Base-by-base conservation (phyloP, 2,113 vertebrate genomes). In the Hiodon tergisus region DNA sequence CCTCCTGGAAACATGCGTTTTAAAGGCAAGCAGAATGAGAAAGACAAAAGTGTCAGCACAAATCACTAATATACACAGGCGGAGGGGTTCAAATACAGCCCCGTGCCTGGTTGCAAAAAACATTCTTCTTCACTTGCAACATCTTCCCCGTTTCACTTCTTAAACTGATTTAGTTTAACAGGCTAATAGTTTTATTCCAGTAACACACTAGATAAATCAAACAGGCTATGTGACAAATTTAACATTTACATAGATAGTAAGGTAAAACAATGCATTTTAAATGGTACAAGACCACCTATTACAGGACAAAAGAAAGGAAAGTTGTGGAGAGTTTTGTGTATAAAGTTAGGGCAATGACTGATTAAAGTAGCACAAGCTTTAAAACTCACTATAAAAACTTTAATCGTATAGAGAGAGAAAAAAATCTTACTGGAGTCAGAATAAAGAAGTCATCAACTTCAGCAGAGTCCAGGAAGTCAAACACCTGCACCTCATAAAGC, bases 401-500 rank as follows among this genome's bases (percentile, higher is more conserved):
- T 9, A 59, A 59, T 59, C 3, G 9, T 14, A 59, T 59, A 2
- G 14, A 63, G 13, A 4, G 17, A 16, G n/a, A 54, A 16, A 72
- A 67, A 0, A 4, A 67, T 6, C 93, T 90, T 81, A 98, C 97
- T 6, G 8, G 69, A 3, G 86, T 80, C 77, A 96, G 57, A 0
- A 83, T 81, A 53, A 91, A 88, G 81, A 98, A 98, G 0, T 84
- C 0, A 4, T 99, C 96, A 0, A 91, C 92, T 81, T 94, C 89
- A 0, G 84, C 89, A 0, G 93, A 92, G 82, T 98, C 92, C 0
- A 98, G 80, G 76, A 93, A 95, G 82, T 98, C 95, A 0, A 95
- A 59, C 61, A 99, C 5, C 69, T 98, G 94, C 8, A 99, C 88
- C 79, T 96, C 93, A 0, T 94, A 98, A 47, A 95, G 79, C 58